Percentiles rank a stretch among this genome's conserved stretches.
These are phyloP conservation scores for Passerina amoena DNA, from an alignment of 2,113 vertebrate species.

Conservation along the genomic window DNA sequence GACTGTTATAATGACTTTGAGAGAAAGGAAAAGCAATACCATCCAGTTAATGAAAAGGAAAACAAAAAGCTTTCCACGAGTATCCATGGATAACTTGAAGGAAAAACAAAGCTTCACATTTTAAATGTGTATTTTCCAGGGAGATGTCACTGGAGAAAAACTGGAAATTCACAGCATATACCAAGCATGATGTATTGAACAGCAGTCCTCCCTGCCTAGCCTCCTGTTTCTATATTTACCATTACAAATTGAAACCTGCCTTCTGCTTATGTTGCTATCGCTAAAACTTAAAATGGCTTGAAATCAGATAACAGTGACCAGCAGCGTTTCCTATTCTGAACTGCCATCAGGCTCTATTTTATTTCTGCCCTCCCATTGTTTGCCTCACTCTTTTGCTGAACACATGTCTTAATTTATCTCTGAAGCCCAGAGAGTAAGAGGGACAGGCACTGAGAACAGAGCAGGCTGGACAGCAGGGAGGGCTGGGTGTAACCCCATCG, in stretches of 20 bases:
- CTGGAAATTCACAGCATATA: not conserved
- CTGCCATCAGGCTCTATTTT: not conserved
- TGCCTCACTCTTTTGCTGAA: not conserved
- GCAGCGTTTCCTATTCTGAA: not conserved
- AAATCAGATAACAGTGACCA: conserved; percentile 20
- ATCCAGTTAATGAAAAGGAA: not conserved
- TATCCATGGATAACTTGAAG: not conserved
- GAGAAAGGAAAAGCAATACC: not conserved
- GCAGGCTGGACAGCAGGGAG: not conserved
- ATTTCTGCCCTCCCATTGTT: not conserved
- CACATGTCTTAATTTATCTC: not conserved
- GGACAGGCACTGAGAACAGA: not conserved
- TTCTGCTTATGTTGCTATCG: not conserved
- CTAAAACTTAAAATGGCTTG: not conserved
- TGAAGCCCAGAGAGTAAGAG: not conserved
- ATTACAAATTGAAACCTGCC: not conserved
- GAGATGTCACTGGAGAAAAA: not conserved
- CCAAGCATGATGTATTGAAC: not conserved
- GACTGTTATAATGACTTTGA: not conserved
- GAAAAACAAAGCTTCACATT: not conserved
- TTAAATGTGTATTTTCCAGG: not conserved
- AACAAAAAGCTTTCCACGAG: not conserved
- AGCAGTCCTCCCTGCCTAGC: not conserved
- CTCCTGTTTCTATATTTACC: not conserved
- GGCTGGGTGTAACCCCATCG: not conserved